Conservation (phyloP, 2,797 vertebrate species). For the Lithobates sylvaticus region DNA sequence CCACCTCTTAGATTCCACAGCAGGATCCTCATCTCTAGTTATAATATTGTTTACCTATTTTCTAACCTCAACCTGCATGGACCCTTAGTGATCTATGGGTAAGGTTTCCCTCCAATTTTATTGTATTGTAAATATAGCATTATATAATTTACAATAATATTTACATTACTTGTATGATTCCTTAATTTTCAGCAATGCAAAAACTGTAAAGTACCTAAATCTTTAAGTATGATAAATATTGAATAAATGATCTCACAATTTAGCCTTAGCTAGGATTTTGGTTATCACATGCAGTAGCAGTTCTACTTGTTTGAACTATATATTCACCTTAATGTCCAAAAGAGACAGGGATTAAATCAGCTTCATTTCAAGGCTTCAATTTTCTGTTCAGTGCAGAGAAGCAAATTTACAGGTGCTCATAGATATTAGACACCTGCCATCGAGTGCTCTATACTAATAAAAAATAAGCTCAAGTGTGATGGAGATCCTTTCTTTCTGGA, state of each 20-base stretch:
- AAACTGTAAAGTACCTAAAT: not conserved
- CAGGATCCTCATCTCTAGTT: too few species aligned
- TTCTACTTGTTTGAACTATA: not conserved
- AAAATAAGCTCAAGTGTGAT: not conserved
- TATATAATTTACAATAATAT: too few species aligned
- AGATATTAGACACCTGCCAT: constrained; percentile 1
- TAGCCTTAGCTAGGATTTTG: not conserved
- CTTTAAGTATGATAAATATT: not conserved
- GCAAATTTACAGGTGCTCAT: not conserved
- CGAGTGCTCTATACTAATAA: not conserved
- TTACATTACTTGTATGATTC: not conserved
- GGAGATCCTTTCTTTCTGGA: not conserved
- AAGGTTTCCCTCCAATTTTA: too few species aligned
- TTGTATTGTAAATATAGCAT: too few species aligned
- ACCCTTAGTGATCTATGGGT: too few species aligned
- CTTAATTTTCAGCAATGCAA: not conserved
- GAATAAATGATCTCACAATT: not conserved
- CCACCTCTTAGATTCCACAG: too few species aligned
- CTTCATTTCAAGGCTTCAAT: not conserved
- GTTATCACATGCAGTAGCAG: not conserved
- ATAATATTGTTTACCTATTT: too few species aligned
- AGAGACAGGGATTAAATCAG: not conserved
- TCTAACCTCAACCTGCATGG: too few species aligned
- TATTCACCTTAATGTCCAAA: not conserved
- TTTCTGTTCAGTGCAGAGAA: not conserved